These are phyloP conservation scores for Lycophotia porphyrea DNA, from an alignment of 2,888 invertebrate species.

Conservation along the genomic window DNA sequence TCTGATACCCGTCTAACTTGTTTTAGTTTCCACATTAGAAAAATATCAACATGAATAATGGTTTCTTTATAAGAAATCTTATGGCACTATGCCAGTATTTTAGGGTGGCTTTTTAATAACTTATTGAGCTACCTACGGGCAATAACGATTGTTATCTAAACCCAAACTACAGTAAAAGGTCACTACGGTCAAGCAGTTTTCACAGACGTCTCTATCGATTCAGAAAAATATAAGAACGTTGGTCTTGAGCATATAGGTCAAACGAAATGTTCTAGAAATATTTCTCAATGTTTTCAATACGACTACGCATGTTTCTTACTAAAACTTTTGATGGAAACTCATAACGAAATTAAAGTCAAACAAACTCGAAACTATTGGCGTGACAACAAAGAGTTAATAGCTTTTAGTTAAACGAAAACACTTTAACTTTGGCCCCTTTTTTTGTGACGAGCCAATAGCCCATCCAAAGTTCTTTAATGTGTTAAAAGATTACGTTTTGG, in stretches of 20 bases:
- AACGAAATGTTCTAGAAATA: constrained; percentile 1
- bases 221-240: constrained; percentile 1
- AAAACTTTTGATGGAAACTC: constrained; percentile 51
- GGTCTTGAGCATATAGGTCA: constrained; percentile 8
- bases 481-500: constrained; percentile 57
- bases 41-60: neutral
- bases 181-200: constrained; percentile 11
- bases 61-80: constrained; percentile 9
- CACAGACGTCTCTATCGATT: constrained; percentile 35
- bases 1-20: neutral
- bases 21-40: neutral
- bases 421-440: constrained; percentile 69
- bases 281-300: neutral
- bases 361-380: constrained; percentile 65
- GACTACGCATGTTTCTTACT: constrained; percentile 8
- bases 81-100: neutral
- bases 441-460: constrained; percentile 67
- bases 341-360: constrained; percentile 61
- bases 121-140: neutral
- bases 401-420: constrained; percentile 68
- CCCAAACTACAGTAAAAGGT: constrained; percentile 20
- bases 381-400: constrained; percentile 72
- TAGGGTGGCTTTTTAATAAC: neutral
- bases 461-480: constrained; percentile 67
- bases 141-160: constrained; percentile 3